Evolutionary conservation across 2,797 vertebrate species (phyloP).

Genomic region (Morelia viridis): DNA sequence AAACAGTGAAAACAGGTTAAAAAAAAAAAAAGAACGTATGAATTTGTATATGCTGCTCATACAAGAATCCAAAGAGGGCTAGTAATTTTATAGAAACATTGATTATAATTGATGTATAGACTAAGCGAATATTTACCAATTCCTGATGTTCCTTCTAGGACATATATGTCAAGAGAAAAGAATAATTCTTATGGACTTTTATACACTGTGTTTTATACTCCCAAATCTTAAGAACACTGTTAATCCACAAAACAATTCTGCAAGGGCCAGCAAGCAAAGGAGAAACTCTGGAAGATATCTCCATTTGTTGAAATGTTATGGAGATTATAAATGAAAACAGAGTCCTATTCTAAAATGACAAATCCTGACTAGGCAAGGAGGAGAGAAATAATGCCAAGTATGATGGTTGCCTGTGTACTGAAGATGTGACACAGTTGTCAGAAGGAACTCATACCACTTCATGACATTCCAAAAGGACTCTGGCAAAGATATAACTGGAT

Average conservation of each 20-base stretch:
- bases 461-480: neutral
- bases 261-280: neutral
- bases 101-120: neutral
- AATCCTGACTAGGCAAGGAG: neutral
- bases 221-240: neutral
- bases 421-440: neutral
- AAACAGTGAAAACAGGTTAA: neutral
- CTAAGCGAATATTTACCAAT: neutral
- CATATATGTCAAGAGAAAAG: neutral
- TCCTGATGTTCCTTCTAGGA: neutral
- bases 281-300: neutral
- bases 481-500: neutral
- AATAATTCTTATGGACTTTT: neutral
- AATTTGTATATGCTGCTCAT: neutral
- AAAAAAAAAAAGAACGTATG: neutral
- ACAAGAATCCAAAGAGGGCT: slow-evolving; percentile 6
- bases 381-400: neutral
- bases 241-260: neutral
- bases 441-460: neutral
- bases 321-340: neutral
- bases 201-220: neutral
- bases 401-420: neutral
- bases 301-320: neutral
- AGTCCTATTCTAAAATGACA: neutral
- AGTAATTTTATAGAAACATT: neutral